Evolutionary conservation across 2,113 vertebrate genomes (phyloP).

Genomic region (Talpa occidentalis): DNA sequence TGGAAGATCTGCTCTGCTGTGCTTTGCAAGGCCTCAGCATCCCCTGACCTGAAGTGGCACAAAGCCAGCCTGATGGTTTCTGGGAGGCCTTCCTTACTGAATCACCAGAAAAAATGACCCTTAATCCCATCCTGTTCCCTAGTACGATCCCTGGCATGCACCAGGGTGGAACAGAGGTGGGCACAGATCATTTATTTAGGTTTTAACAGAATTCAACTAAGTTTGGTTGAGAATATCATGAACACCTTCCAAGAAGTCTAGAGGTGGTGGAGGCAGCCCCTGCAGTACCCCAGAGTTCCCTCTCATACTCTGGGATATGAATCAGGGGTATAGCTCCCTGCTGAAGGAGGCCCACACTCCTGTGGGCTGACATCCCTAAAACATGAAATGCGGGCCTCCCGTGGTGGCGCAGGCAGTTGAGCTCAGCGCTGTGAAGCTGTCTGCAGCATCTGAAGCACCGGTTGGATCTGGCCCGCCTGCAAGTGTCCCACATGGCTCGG

Average conservation of each 20-base stretch:
- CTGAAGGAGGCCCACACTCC: background rate
- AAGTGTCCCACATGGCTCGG: too few relatives aligned
- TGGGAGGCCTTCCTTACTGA: background rate
- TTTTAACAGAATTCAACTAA: background rate
- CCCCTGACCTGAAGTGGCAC: fast-evolving
- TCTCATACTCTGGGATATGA: background rate
- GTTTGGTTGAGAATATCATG: background rate
- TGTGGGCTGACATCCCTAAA: background rate
- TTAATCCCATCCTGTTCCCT: background rate
- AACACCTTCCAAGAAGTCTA: background rate
- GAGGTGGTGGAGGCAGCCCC: background rate
- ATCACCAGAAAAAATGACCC: background rate
- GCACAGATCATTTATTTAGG: background rate
- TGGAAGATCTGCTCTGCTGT: background rate
- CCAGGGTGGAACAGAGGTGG: background rate
- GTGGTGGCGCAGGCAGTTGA: too few relatives aligned
- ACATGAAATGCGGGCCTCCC: background rate
- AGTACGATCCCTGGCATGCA: background rate
- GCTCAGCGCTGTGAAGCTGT: too few relatives aligned
- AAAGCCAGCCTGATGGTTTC: background rate
- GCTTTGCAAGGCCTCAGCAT: background rate
- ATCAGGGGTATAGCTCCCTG: background rate
- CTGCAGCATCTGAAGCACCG: too few relatives aligned
- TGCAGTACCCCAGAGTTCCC: too few relatives aligned
- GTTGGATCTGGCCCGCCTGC: too few relatives aligned